These are phyloP conservation scores for Rhinichthys osculus DNA, from an alignment of 2,797 vertebrate genomes.

Conservation along the genomic window DNA sequence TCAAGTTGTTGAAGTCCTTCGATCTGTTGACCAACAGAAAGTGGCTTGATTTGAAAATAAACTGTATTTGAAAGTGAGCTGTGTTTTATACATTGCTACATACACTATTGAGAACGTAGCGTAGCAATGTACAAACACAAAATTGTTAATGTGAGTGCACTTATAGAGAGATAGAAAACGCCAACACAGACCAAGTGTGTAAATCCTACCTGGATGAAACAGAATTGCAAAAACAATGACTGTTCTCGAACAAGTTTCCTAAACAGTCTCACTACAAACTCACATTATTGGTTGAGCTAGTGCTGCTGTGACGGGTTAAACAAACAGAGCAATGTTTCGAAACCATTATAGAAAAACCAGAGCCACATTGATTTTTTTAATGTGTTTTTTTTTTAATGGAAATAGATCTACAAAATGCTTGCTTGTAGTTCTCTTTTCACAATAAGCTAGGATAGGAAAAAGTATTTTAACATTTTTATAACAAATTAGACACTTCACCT, in stretches of 20 bases:
- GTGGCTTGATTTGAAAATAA: neutral
- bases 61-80: neutral
- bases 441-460: neutral
- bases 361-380: too few relatives aligned
- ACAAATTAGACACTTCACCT: neutral
- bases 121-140: too few relatives aligned
- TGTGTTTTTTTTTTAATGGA: too few relatives aligned
- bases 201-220: neutral
- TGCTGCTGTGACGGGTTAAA: neutral
- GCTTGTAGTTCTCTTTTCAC: neutral
- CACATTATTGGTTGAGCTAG: neutral
- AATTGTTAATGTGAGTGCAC: neutral
- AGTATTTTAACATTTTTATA: too few relatives aligned
- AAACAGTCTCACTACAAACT: neutral
- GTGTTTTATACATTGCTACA: neutral
- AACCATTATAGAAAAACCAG: too few relatives aligned
- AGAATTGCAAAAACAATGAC: neutral
- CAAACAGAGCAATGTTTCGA: too few relatives aligned
- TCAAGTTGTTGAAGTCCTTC: neutral
- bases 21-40: neutral
- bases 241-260: neutral
- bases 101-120: neutral
- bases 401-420: neutral
- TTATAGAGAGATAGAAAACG: neutral
- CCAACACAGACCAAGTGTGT: neutral